Evolutionary conservation across 2,888 invertebrate genomes (phyloP).

Genomic region (Cantharis rustica): DNA sequence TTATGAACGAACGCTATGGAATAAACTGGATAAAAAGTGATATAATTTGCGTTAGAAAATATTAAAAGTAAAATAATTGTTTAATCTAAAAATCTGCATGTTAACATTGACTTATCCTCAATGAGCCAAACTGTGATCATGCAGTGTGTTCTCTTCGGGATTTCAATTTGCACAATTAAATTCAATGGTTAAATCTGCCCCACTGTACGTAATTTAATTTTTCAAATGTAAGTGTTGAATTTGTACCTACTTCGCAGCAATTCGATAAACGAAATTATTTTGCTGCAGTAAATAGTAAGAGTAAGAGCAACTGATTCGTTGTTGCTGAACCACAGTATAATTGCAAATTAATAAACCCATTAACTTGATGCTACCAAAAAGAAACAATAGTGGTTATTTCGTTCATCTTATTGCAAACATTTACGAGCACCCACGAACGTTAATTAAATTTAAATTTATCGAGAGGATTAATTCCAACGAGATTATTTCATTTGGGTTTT

Average conservation of each 20-base stretch:
- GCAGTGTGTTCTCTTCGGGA: neutral
- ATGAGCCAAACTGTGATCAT: neutral
- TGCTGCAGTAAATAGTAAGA: neutral
- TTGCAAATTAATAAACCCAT: neutral
- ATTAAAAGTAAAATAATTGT: neutral
- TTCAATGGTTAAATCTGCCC: no score
- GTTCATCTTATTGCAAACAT: neutral
- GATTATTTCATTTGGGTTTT: neutral
- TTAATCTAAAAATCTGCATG: neutral
- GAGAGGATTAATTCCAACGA: neutral
- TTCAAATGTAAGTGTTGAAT: neutral
- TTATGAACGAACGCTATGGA: neutral
- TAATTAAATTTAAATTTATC: neutral
- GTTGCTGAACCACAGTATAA: neutral
- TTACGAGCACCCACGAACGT: neutral
- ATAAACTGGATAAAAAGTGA: neutral
- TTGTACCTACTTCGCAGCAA: neutral
- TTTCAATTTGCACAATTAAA: neutral
- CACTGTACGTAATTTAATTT: no score
- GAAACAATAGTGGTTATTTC: neutral
- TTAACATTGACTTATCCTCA: neutral
- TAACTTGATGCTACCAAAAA: neutral
- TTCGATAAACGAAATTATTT: neutral
- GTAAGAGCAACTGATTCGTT: neutral
- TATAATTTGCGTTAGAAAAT: neutral